Evolutionary conservation across 2,113 vertebrate species (phyloP).

Genomic region (Lepisosteus oculatus): DNA sequence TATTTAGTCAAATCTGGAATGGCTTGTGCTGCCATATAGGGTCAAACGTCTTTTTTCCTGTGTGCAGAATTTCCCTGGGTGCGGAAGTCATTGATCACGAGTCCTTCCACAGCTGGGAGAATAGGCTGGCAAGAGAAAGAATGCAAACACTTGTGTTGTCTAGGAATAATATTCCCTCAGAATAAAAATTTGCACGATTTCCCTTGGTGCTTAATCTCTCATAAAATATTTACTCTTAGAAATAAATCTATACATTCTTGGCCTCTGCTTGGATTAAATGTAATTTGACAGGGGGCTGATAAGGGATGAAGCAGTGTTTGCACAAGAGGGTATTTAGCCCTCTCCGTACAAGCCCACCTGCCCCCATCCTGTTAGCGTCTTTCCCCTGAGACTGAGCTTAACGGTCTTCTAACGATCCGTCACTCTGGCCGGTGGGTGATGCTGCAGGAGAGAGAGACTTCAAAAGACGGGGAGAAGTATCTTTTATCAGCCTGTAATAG

Average conservation of each 20-base stretch:
- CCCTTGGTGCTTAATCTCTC: background rate
- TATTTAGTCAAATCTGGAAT: no score
- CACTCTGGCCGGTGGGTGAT: background rate
- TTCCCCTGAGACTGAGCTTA: background rate
- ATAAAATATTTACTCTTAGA: background rate
- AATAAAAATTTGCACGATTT: background rate
- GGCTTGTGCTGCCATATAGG: no score
- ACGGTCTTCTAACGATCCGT: background rate
- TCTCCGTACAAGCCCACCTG: background rate
- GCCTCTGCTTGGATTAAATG: background rate
- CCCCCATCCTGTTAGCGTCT: background rate
- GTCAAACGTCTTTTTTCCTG: no score
- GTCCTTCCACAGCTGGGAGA: no score
- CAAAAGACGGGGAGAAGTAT: background rate
- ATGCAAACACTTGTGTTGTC: no score
- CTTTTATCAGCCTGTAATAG: background rate
- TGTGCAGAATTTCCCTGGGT: no score
- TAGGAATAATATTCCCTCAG: no score
- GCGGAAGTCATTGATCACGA: no score
- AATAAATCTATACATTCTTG: slow-evolving; percentile 1
- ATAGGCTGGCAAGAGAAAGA: no score
- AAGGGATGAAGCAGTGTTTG: background rate
- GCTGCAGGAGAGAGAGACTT: background rate
- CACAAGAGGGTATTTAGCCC: background rate
- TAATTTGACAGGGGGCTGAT: slow-evolving; percentile 1